These are phyloP conservation scores for Heteromyza rotundicornis DNA, from an alignment of 2,888 invertebrate genomes.

Conservation along the genomic window DNA sequence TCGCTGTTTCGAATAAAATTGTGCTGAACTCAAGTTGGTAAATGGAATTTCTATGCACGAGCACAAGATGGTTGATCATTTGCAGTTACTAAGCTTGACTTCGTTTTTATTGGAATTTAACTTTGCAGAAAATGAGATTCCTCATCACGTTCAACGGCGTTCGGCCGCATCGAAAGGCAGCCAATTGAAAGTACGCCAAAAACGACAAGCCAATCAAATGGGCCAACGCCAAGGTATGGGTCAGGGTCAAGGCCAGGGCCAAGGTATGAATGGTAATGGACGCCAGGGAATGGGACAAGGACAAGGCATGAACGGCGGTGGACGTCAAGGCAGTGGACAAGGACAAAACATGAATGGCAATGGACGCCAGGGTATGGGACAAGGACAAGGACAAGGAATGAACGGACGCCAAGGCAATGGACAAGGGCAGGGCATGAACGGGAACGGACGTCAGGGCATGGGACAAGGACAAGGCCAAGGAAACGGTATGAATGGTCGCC, in stretches of 20 bases:
- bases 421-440: neutral
- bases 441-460: neutral
- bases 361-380: neutral
- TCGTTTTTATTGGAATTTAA: neutral
- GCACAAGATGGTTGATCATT: neutral
- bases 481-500: neutral
- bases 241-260: constrained; percentile 5
- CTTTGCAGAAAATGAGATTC: constrained; percentile 16
- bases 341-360: neutral
- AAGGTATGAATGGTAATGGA: constrained; percentile 7
- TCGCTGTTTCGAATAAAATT: neutral
- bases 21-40: neutral
- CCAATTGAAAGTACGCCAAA: neutral
- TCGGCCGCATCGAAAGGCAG: neutral
- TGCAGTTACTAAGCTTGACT: neutral
- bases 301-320: neutral
- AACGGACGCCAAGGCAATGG: constrained; percentile 3
- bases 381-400: neutral
- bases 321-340: neutral
- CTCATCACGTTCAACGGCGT: neutral
- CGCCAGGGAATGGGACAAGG: constrained; percentile 10
- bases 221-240: neutral
- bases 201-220: constrained; percentile 12
- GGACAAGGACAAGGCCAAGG: neutral
- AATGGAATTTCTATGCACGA: neutral